Conservation (phyloP, 2,113 vertebrate species). For the Bagarius yarrelli region DNA sequence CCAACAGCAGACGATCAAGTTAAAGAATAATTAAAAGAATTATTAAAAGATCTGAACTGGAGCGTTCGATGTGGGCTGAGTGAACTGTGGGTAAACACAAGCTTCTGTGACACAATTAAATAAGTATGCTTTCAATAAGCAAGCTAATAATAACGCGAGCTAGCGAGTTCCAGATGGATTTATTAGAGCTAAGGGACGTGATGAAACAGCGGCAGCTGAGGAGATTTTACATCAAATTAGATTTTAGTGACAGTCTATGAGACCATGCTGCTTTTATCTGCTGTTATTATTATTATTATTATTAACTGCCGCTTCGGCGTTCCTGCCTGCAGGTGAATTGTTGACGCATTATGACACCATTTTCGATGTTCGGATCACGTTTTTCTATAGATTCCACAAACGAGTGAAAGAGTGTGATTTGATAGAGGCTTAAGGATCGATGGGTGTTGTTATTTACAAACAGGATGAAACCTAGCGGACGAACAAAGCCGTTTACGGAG, state of each 20-base stretch:
- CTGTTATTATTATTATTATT: conserved; percentile 25
- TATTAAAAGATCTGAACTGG: not conserved
- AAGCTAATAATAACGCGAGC: not conserved
- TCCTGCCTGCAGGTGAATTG: conserved; percentile 11
- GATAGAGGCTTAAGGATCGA: conserved; percentile 52
- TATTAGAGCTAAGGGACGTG: conserved; percentile 17
- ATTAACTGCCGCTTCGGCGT: conserved; percentile 11
- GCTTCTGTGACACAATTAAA: not conserved
- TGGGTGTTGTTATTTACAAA: conserved; percentile 57
- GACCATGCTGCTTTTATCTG: conserved; percentile 30
- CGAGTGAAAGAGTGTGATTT: not conserved
- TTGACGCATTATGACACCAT: conserved; percentile 50
- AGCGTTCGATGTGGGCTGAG: not conserved
- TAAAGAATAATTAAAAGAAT: not conserved
- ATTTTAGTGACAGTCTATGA: conserved; percentile 42
- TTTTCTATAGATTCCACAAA: conserved; percentile 50
- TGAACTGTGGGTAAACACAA: not conserved
- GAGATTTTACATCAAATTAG: conserved; percentile 46
- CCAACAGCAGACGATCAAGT: not conserved
- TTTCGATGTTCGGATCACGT: conserved; percentile 16
- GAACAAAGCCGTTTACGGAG: conserved; percentile 66
- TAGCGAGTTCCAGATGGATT: conserved; percentile 7
- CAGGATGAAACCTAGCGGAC: conserved; percentile 54
- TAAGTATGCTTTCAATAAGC: not conserved
- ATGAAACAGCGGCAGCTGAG: conserved; percentile 22